Conservation (phyloP, 2,888 invertebrate genomes). For the Willowsia nigromaculata region DNA sequence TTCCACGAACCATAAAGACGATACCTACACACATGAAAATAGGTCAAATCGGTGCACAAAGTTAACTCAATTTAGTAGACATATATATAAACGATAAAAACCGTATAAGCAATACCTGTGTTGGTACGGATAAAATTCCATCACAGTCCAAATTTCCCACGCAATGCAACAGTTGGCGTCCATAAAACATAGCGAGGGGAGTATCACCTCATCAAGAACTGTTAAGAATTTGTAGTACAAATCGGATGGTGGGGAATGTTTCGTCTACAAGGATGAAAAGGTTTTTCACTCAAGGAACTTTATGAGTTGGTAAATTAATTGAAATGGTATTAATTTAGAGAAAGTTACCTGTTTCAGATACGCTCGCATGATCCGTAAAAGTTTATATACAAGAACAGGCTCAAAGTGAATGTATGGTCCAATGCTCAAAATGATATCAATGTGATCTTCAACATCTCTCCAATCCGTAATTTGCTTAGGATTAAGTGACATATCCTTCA, state of each 20-base stretch:
- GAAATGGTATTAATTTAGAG: not conserved
- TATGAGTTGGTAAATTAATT: not conserved
- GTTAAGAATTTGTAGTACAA: slow-evolving; percentile 92
- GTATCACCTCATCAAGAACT: slow-evolving; percentile 91
- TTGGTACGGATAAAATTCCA: slow-evolving; percentile 93
- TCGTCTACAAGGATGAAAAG: slow-evolving; percentile 53
- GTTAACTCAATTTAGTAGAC: no score
- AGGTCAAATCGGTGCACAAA: not conserved
- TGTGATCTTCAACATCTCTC: slow-evolving; percentile 86
- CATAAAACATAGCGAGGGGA: slow-evolving; percentile 94
- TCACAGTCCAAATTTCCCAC: slow-evolving; percentile 96
- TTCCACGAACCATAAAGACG: slow-evolving; percentile 98
- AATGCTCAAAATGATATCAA: slow-evolving; percentile 91
- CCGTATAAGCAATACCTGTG: slow-evolving; percentile 82
- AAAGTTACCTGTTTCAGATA: slow-evolving; percentile 81
- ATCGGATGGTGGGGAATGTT: slow-evolving; percentile 80
- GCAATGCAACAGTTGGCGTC: slow-evolving; percentile 97
- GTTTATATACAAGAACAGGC: slow-evolving; percentile 93
- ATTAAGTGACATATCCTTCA: slow-evolving; percentile 81
- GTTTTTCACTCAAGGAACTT: not conserved
- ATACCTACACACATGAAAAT: slow-evolving; percentile 83
- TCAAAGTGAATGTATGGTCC: slow-evolving; percentile 94
- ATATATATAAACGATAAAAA: not conserved
- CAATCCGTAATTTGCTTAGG: slow-evolving; percentile 86
- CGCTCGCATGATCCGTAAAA: slow-evolving; percentile 83